Evolutionary conservation across 2,113 vertebrate genomes (phyloP), one percentile per base, ranked within the genome.

Genomic region (Procavia capensis): DNA sequence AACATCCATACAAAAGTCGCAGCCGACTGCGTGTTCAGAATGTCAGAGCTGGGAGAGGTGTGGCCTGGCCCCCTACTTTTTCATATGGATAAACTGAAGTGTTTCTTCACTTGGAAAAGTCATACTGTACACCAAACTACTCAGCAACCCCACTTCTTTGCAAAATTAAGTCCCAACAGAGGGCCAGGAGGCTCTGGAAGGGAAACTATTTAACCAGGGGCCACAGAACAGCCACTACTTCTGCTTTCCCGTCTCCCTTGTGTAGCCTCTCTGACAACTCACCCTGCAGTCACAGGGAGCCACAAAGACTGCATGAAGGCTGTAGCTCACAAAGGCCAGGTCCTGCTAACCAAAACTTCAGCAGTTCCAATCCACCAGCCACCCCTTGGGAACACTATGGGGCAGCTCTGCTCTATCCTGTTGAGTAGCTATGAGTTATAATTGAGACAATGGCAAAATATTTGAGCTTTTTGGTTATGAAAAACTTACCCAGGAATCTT

Each of bases 161-260:
- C 1, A 39, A 66, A 47, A 57, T 80, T 22, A 63, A 63, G 6
- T 36, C 70, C 61, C 63, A 91, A 80, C 13, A 14, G 39, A 29
- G 20, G n/a, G 36, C 17, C 34, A 34, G 19, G 20, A 59, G 66
- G n/a, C 10, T 68, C 61, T 50, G 50, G 6, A 79, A 75, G 25
- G 80, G 64, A 59, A 59, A 59, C 24, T 59, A 59, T 59, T 59
- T 59, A 22, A 59, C 14, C 9, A 16, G 45, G 27, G 61, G 29
- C 10, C 6, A 66, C 0, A 0, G 31, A 36, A 34, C 14, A 10
- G 11, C 17, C 31, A n/a, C 83, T 3, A 3, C 7, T 2, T 36
- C 76, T 2, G 24, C 13, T n/a, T 17, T 2, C 7, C 29, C 47
- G 4, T 36, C 11, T 43, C 34, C 31, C 19, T 41, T 54, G 50